These are phyloP conservation scores for Notechis scutatus DNA, from an alignment of 2,113 vertebrate genomes.

Conservation along the genomic window DNA sequence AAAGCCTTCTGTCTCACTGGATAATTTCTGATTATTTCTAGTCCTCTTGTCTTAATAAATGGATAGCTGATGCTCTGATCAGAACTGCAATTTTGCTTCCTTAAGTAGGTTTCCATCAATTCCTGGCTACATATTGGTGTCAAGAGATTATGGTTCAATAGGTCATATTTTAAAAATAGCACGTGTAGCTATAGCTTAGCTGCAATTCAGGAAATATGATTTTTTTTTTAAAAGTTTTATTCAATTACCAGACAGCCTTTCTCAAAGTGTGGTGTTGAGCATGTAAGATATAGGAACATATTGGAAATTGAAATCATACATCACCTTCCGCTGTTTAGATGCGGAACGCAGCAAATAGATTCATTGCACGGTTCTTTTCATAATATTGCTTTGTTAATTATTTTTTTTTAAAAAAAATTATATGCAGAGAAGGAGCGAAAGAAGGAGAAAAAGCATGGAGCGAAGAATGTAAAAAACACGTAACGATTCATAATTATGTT, in stretches of 20 bases:
- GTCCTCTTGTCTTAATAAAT: not conserved
- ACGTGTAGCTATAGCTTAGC: not conserved
- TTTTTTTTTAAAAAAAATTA: not conserved
- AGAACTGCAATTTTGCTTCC: not conserved
- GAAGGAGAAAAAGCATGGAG: not conserved
- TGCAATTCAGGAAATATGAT: not conserved
- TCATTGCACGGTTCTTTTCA: not conserved
- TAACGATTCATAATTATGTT: not conserved
- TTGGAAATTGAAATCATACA: not conserved
- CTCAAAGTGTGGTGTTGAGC: not conserved
- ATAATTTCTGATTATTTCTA: constrained; percentile 3
- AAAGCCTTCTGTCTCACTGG: constrained; percentile 10
- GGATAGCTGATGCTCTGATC: not conserved
- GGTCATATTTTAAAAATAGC: not conserved
- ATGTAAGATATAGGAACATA: not conserved
- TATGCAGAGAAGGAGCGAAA: not conserved
- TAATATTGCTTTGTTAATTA: not conserved
- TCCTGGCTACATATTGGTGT: not conserved
- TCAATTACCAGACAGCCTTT: not conserved
- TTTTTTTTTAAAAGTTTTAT: not conserved
- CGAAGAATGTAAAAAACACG: not conserved
- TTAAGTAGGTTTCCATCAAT: not conserved
- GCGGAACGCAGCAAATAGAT: not conserved
- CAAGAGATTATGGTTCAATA: not conserved
- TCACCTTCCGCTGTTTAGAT: not conserved